A percentile compares a stretch with the other conserved stretches of the same genome.
Evolutionary conservation across 92 coral and sea anemone genomes (phyloP).

Genomic region (Parazoanthus swiftii): DNA sequence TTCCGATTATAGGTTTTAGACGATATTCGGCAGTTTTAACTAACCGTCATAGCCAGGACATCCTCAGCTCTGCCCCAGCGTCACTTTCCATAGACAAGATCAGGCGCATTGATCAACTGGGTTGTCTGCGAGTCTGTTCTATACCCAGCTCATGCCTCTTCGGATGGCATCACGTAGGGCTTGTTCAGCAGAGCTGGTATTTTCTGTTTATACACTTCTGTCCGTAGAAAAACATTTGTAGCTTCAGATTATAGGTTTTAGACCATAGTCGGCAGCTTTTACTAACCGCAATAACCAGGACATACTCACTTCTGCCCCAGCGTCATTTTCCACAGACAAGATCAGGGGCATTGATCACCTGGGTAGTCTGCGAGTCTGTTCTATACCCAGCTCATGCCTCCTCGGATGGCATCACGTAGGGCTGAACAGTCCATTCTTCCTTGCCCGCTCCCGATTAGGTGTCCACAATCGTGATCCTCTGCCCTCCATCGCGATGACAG

Average conservation of each 20-base stretch:
- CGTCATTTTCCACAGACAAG: not conserved
- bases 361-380: not conserved
- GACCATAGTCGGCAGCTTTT: too few species aligned
- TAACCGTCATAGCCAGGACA: not conserved
- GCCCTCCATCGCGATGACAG: not conserved
- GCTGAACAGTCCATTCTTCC: not conserved
- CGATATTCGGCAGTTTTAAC: not conserved
- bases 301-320: not conserved
- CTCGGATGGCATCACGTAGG: not conserved
- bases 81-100: not conserved
- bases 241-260: too few species aligned
- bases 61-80: not conserved
- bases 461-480: too few species aligned
- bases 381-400: not conserved
- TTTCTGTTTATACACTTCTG: too few species aligned
- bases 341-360: not conserved
- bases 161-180: too few species aligned
- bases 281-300: not conserved
- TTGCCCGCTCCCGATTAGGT: too few species aligned
- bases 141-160: not conserved
- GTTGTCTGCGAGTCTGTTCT: not conserved
- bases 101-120: not conserved
- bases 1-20: too few species aligned
- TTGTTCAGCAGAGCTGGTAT: too few species aligned
- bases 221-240: too few species aligned